These are phyloP conservation scores for Accipiter virgatus DNA, from an alignment of 2,113 vertebrate genomes.

Conservation along the genomic window DNA sequence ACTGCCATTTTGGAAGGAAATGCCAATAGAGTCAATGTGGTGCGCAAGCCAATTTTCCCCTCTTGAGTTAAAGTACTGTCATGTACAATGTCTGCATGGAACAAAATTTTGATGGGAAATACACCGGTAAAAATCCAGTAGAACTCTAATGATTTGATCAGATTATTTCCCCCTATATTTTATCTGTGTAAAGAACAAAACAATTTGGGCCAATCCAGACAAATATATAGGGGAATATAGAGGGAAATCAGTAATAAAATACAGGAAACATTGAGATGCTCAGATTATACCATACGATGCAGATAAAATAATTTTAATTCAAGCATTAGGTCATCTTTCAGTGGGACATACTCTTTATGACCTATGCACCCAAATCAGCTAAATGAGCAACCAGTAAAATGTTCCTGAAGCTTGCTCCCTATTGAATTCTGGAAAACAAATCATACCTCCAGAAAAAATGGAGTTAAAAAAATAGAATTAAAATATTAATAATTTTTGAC, in stretches of 20 bases:
- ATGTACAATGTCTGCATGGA: background rate
- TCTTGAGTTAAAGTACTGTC: background rate
- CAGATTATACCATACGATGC: background rate
- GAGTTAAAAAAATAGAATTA: background rate
- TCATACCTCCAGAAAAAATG: background rate
- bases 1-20: background rate
- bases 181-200: background rate
- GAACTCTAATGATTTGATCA: background rate
- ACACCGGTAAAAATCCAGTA: background rate
- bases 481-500: background rate
- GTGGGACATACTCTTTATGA: background rate
- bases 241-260: background rate
- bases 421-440: constrained; percentile 51
- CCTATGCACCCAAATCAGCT: background rate
- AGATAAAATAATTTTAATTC: background rate
- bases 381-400: background rate
- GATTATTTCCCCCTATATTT: background rate
- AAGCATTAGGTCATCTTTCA: background rate
- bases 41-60: background rate
- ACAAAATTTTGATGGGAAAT: background rate
- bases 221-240: background rate
- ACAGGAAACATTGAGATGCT: background rate
- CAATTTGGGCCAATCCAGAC: background rate
- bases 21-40: background rate
- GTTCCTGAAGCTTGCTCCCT: constrained; percentile 6